Percentiles rank a stretch among this genome's conserved stretches.
Conservation (phyloP, 2,113 vertebrate species). For the Eptesicus fuscus region DNA sequence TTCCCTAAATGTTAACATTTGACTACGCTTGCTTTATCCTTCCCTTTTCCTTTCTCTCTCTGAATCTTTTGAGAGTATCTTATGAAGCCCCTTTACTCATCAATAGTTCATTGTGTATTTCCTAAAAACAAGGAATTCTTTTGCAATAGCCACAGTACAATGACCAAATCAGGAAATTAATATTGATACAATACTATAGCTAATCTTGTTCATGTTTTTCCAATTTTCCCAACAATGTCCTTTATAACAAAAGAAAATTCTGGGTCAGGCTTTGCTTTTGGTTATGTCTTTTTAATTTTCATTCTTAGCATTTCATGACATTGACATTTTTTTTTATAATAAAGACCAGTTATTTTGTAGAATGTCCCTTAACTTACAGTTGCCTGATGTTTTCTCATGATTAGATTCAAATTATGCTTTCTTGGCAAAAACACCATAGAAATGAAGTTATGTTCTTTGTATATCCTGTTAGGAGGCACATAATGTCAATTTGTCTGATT, state of each 20-base stretch:
- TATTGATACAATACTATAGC: background rate
- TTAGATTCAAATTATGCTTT: background rate
- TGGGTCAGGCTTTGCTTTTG: background rate
- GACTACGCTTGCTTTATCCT: background rate
- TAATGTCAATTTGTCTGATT: background rate
- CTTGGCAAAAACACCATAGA: background rate
- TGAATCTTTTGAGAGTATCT: background rate
- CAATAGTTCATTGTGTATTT: background rate
- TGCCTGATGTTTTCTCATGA: background rate
- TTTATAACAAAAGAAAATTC: background rate
- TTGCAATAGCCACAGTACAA: background rate
- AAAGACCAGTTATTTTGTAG: background rate
- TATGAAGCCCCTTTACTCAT: background rate
- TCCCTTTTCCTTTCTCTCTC: background rate
- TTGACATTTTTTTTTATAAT: background rate
- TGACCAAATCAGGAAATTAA: conserved; percentile 30
- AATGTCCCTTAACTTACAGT: background rate
- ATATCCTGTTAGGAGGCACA: background rate
- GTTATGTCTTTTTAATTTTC: background rate
- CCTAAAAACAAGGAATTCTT: conserved; percentile 9
- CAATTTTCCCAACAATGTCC: background rate
- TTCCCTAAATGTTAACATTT: background rate
- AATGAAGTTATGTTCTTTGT: background rate
- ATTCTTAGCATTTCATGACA: background rate
- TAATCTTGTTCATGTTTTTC: background rate